These are phyloP conservation scores for Oncorhynchus kisutch DNA, from an alignment of 2,113 vertebrate genomes.

Conservation along the genomic window DNA sequence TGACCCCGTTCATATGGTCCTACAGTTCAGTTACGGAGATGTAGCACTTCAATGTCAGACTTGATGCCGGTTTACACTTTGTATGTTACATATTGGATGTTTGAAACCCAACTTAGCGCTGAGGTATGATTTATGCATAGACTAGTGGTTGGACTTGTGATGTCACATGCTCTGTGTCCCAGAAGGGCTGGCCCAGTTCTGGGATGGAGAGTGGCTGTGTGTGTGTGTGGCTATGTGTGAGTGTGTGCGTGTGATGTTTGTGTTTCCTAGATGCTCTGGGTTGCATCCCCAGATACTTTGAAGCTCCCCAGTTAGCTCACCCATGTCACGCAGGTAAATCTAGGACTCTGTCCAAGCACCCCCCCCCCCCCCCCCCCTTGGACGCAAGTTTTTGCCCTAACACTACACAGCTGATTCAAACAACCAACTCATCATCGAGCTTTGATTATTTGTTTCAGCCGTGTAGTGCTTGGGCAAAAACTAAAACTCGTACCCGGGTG, in stretches of 20 bases:
- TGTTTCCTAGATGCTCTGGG: background rate
- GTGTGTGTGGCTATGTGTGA: background rate
- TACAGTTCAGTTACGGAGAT: slow-evolving; percentile 2
- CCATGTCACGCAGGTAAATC: too few relatives aligned
- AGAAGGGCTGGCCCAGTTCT: slow-evolving; percentile 62
- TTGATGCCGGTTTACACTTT: slow-evolving; percentile 8
- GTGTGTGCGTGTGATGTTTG: background rate
- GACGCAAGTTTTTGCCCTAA: too few relatives aligned
- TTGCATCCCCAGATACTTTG: too few relatives aligned
- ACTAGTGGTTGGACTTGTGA: slow-evolving; percentile 30
- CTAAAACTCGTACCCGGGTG: too few relatives aligned
- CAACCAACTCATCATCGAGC: too few relatives aligned
- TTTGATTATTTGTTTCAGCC: too few relatives aligned
- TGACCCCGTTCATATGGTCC: background rate
- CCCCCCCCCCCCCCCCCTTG: too few relatives aligned
- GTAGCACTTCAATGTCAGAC: slow-evolving; percentile 1
- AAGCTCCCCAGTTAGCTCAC: too few relatives aligned
- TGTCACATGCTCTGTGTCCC: slow-evolving; percentile 14
- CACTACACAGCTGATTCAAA: too few relatives aligned
- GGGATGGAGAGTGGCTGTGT: background rate
- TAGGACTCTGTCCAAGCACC: too few relatives aligned
- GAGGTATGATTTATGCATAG: slow-evolving; percentile 59
- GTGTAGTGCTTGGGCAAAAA: too few relatives aligned
- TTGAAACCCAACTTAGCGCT: slow-evolving; percentile 21
- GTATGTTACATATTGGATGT: slow-evolving; percentile 4